Base-by-base conservation (phyloP, 2,888 invertebrate species). In the Stenolophus ochropezus region DNA sequence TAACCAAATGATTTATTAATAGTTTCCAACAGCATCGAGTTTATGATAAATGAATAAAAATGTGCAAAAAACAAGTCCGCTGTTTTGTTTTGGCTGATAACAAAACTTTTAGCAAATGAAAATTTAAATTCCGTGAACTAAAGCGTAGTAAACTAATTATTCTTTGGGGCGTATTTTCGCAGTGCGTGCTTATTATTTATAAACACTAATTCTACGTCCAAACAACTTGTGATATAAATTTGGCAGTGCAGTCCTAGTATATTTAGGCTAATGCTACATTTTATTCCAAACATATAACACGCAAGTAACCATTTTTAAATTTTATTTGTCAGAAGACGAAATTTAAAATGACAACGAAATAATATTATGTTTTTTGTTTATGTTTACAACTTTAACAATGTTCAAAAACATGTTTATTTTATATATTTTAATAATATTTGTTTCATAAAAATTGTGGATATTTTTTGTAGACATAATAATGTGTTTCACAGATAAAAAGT, bases 231-330 rank as follows among this genome's bases (percentile, higher is more conserved):
- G 23, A 23, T 5, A 25, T 58, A 25, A 58, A 58, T 58, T 58
- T 58, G 58, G 58, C 58, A 58, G 23, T n/a, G n/a, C 58, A 23
- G 3, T 58, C 21, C n/a, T 25, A 14, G 58, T 58, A 58, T 23
- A 58, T 58, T 58, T 58, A 58, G 58, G 23, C 23, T 58, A 58
- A 58, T 58, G 23, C 5, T 58, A 20, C 58, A n/a, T n/a, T n/a
- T n/a, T n/a, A n/a, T n/a, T n/a, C n/a, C n/a, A n/a, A n/a, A n/a
- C n/a, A n/a, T n/a, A n/a, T n/a, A n/a, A n/a, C 2, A 58, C 8
- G 20, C 58, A 58, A 58, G 21, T 21, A 8, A 21, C 21, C 23
- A 23, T 58, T n/a, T 58, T 20, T 23, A 2, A 18, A 4, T 53
- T 53, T 6, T 3, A 14, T 6, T 18, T 6, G 2, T 18, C 18